These are phyloP conservation scores for Spermophilus dauricus DNA, from an alignment of 2,113 vertebrate species.

Conservation along the genomic window DNA sequence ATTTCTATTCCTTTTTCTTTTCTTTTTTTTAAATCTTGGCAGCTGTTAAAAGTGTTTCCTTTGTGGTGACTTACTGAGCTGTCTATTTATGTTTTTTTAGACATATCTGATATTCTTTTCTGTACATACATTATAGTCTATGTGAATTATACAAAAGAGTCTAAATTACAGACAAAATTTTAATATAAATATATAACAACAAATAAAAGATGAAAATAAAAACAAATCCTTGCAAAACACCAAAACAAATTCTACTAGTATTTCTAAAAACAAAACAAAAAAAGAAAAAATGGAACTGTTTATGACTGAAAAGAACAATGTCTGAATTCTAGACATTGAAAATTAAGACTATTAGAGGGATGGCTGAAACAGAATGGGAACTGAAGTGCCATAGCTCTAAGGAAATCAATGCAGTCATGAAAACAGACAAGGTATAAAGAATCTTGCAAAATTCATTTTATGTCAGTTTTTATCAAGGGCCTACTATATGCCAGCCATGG, in stretches of 20 bases:
- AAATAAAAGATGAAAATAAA: not conserved
- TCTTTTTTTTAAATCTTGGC: not conserved
- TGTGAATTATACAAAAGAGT: not conserved
- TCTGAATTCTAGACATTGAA: conserved; percentile 1
- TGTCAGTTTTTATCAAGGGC: not conserved
- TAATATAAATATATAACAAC: not conserved
- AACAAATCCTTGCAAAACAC: conserved; percentile 1
- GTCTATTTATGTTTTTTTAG: not conserved
- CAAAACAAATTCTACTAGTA: not conserved
- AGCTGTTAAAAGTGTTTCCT: not conserved
- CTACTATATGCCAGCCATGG: not conserved
- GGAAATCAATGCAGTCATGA: not conserved
- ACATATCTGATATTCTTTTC: conserved; percentile 17
- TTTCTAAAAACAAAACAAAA: conserved; percentile 25
- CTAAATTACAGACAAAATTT: not conserved
- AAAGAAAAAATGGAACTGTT: not conserved
- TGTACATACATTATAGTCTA: not conserved
- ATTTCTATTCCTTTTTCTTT: no score
- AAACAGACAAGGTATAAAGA: not conserved
- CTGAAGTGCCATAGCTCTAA: not conserved
- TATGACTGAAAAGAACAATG: not conserved
- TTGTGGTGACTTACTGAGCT: not conserved
- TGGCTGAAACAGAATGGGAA: not conserved
- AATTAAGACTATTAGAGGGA: not conserved
- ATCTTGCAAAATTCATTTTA: not conserved